These are phyloP conservation scores for Tragelaphus imberbis DNA, from an alignment of 2,113 vertebrate genomes.

Conservation along the genomic window DNA sequence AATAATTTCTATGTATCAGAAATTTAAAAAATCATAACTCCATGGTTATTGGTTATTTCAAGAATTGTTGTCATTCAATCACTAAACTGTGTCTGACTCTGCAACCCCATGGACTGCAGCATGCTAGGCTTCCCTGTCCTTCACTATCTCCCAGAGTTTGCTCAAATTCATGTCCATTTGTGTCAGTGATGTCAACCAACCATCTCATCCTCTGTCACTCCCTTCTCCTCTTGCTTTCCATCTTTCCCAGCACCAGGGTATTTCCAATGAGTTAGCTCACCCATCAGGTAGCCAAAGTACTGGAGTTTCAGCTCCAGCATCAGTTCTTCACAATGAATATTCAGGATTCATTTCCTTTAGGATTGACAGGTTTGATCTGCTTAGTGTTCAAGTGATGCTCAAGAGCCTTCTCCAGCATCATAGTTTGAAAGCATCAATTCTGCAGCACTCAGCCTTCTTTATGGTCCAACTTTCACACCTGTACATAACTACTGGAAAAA, in stretches of 20 bases:
- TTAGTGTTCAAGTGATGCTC: background rate
- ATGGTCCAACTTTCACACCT: background rate
- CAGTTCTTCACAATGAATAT: background rate
- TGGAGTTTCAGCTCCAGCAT: background rate
- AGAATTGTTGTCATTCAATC: background rate
- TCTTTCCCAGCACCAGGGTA: background rate
- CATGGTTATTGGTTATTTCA: background rate
- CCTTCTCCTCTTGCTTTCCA: background rate
- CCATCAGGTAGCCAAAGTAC: background rate
- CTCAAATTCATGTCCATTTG: background rate
- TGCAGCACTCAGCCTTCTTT: background rate
- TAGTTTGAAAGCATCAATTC: background rate
- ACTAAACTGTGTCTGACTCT: background rate
- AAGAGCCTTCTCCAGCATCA: background rate
- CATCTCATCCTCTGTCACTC: background rate
- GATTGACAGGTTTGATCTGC: background rate
- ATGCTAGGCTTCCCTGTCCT: background rate
- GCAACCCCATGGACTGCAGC: background rate
- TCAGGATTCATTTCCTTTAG: background rate
- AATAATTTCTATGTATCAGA: background rate
- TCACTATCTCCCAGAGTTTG: background rate
- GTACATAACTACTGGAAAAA: background rate
- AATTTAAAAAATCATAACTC: fast-evolving
- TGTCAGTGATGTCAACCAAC: background rate
- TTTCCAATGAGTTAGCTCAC: background rate